Evolutionary conservation across 2,888 invertebrate genomes (phyloP).

Genomic region (Papilio gigon): DNA sequence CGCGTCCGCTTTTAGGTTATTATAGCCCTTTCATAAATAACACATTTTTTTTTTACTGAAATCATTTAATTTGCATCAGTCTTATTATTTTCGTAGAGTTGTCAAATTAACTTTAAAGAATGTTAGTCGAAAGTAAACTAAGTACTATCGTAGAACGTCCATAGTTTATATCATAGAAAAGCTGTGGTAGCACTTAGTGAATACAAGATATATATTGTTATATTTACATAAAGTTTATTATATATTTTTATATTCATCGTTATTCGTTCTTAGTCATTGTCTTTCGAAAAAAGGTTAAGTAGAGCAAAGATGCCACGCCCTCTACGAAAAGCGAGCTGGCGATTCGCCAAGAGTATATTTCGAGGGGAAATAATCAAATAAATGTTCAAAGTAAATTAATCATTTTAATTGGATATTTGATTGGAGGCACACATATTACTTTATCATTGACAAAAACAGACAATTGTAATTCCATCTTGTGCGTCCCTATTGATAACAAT

Average conservation of each 20-base stretch:
- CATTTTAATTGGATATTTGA: background rate
- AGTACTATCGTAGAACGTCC: too few relatives aligned
- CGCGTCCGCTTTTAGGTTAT: conserved; percentile 26
- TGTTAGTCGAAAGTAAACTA: too few relatives aligned
- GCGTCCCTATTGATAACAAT: too few relatives aligned
- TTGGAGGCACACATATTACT: conserved; percentile 5
- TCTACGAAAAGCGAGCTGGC: conserved; percentile 22
- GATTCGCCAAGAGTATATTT: conserved; percentile 15
- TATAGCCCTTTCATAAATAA: conserved; percentile 18
- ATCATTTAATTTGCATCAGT: background rate
- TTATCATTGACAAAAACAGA: conserved; percentile 24
- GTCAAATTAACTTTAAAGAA: too few relatives aligned
- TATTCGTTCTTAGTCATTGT: background rate
- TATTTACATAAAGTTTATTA: too few relatives aligned
- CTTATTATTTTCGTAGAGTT: background rate
- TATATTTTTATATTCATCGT: background rate
- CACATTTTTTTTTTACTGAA: background rate
- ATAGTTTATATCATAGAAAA: too few relatives aligned
- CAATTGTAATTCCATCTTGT: conserved; percentile 6
- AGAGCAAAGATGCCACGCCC: conserved; percentile 30
- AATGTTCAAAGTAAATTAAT: conserved; percentile 21
- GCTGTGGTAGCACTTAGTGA: too few relatives aligned
- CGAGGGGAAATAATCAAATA: conserved; percentile 19
- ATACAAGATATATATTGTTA: too few relatives aligned
- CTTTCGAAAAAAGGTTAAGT: conserved; percentile 13